Evolutionary conservation across 2,113 vertebrate species (phyloP).

Genomic region (Noctilio leporinus): DNA sequence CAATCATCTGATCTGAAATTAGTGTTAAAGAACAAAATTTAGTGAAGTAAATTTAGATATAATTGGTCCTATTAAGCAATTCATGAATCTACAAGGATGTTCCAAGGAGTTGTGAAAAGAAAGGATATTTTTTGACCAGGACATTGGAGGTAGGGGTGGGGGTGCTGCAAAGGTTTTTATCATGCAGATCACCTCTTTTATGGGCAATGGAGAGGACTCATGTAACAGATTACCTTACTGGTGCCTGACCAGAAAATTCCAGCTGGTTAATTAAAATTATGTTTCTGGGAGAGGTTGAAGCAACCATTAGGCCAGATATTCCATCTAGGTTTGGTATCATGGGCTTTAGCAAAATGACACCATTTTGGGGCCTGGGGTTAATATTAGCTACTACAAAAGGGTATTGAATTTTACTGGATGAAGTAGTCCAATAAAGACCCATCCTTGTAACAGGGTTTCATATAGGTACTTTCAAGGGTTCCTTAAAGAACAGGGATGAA

Average conservation of each 20-base stretch:
- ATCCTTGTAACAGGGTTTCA: neutral
- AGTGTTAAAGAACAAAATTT: neutral
- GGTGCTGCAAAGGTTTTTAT: neutral
- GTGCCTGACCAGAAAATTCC: neutral
- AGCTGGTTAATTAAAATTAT: neutral
- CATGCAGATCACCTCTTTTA: neutral
- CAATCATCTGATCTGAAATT: neutral
- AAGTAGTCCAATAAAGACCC: neutral
- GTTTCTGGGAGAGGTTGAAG: neutral
- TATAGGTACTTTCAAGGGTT: neutral
- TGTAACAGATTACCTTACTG: neutral
- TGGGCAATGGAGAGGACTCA: neutral
- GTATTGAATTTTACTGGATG: neutral
- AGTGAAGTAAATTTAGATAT: neutral
- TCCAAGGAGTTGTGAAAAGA: neutral
- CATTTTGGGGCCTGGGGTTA: neutral
- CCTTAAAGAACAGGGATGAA: neutral
- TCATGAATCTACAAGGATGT: neutral
- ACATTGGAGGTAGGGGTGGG: no score
- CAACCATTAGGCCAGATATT: neutral
- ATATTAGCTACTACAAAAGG: neutral
- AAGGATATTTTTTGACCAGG: neutral
- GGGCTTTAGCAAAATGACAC: neutral
- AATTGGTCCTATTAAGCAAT: neutral
- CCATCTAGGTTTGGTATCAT: neutral